Evolutionary conservation across 1,140 invertebrate species (phyloP), one percentile per base, ranked within the genome.

Genomic region (Atta colombica): DNA sequence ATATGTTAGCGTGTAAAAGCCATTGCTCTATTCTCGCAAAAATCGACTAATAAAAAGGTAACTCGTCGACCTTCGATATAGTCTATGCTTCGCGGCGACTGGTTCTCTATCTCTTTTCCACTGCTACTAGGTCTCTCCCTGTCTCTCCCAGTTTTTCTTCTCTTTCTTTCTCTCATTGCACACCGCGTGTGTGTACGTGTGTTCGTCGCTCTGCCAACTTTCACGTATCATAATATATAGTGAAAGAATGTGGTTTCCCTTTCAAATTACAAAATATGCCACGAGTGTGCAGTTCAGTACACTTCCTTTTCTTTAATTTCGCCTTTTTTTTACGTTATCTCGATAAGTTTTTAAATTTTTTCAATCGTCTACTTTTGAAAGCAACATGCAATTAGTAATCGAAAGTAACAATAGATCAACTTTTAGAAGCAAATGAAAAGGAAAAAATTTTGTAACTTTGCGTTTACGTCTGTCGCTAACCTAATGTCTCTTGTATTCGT

Each of bases 161-260:
- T 86, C 55, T 81, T 51, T 87, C 71, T 51, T 77, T 69, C 77
- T 55, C 66, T 39, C n/a, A 51, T 77, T 66, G 49, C 65, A 45
- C 77, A 71, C 60, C 58, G 8, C 53, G 21, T 28, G 14, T 58
- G 21, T 69, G 66, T 51, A 12, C 3, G 14, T 80, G 51, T 77
- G 84, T 87, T 68, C 82, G 66, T 69, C 87, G 86, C 89, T 69
- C 66, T 92, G 91, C 92, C 91, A 94, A 94, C 94, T 94, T 94
- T 94, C 94, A 94, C 94, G 94, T 94, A 94, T 94, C 93, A 94
- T 94, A 94, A 94, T 94, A 94, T 92, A 92, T 91, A 93, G 93
- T 92, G 90, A 93, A 94, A 94, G 94, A 94, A 94, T 94, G 94
- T 94, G 92, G 94, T 94, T 94, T 94, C 93, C 94, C 94, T 94